These are phyloP conservation scores for Gortyna flavago DNA, from an alignment of 2,888 invertebrate species.

Conservation along the genomic window DNA sequence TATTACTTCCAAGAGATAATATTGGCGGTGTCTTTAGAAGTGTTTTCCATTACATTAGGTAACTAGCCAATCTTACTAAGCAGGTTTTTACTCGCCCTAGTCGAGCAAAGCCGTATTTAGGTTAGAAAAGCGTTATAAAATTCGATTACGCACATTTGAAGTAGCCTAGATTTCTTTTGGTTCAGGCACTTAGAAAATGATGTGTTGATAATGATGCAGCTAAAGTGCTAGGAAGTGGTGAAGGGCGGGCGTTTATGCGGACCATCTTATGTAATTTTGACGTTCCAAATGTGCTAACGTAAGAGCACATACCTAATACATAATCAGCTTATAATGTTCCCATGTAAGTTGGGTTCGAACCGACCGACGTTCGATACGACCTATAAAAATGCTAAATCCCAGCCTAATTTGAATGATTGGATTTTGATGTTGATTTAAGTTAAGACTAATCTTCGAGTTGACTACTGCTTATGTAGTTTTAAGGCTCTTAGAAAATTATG, in stretches of 20 bases:
- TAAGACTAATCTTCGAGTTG: background rate
- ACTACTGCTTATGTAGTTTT: background rate
- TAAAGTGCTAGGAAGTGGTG: background rate
- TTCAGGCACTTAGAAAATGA: background rate
- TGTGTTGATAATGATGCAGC: background rate
- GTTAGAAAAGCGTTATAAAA: slow-evolving; percentile 74
- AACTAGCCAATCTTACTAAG: slow-evolving; percentile 80
- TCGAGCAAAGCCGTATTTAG: slow-evolving; percentile 75
- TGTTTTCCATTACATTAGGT: slow-evolving; percentile 84
- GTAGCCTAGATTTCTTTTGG: slow-evolving; percentile 18
- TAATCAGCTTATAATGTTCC: too few relatives aligned
- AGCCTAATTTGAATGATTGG: background rate
- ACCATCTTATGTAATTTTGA: background rate
- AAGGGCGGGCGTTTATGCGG: background rate
- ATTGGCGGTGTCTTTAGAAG: slow-evolving; percentile 76
- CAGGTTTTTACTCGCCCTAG: slow-evolving; percentile 70
- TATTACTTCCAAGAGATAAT: slow-evolving; percentile 68
- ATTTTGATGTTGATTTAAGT: background rate
- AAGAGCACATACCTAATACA: too few relatives aligned
- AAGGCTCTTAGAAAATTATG: slow-evolving; percentile 1
- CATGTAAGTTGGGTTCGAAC: too few relatives aligned
- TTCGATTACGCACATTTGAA: slow-evolving; percentile 71
- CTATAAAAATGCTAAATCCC: too few relatives aligned
- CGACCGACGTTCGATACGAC: too few relatives aligned
- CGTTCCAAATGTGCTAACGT: background rate